These are phyloP conservation scores for Myrmophylax atrothorax DNA, from an alignment of 2,113 vertebrate genomes.

Conservation along the genomic window DNA sequence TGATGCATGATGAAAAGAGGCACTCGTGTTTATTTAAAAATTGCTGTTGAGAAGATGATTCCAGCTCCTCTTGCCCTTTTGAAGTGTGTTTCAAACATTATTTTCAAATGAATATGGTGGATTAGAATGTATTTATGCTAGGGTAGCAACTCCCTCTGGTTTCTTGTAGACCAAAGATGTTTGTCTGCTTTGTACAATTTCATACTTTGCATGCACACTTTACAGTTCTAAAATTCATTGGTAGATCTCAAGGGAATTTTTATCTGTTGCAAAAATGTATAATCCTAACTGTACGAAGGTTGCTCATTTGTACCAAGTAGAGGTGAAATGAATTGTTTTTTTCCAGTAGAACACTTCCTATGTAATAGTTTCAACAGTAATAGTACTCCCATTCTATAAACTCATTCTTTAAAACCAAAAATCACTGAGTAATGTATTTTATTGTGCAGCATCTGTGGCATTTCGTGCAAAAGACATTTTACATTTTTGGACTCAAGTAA, in stretches of 20 bases:
- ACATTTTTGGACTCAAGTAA: not conserved
- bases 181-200: not conserved
- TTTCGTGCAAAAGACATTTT: not conserved
- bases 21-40: slow-evolving; percentile 22
- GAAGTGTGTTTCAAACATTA: slow-evolving; percentile 18
- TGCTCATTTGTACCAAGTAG: not conserved
- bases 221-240: not conserved
- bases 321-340: not conserved
- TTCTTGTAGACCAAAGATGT: not conserved
- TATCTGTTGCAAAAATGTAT: not conserved
- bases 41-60: not conserved
- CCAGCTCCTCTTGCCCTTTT: not conserved
- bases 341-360: not conserved
- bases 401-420: not conserved
- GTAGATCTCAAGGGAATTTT: not conserved
- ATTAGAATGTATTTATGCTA: not conserved
- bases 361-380: not conserved
- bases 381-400: not conserved
- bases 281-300: not conserved
- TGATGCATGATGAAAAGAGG: not conserved
- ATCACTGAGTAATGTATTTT: not conserved
- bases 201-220: not conserved
- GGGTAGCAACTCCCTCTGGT: not conserved
- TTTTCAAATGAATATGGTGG: not conserved
- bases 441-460: not conserved